Evolutionary conservation across 2,113 vertebrate genomes (phyloP), one percentile per base, ranked within the genome.

Genomic region (Pantherophis guttatus): DNA sequence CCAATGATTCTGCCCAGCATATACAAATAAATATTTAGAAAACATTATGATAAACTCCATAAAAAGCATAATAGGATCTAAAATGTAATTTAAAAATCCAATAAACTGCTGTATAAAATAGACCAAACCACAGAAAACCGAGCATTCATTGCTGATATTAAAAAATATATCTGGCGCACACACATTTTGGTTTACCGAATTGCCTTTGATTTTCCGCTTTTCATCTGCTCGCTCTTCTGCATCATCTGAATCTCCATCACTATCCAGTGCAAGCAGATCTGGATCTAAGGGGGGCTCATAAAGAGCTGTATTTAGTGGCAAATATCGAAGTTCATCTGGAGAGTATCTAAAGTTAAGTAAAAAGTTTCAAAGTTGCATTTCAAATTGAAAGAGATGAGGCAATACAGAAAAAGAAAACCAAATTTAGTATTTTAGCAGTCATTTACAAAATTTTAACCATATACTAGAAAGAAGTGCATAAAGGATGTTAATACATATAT

Each of bases 211-310:
- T 96, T 98, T 99, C 96, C 98, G 97, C n/a, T 97, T 98, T 48
- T 99, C 98, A 0, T 98, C 98, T 13, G 97, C 98, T 89, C 98
- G 98, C 2, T 99, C 99, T 90, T 99, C 99, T 0, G 97, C 98
- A 2, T 99, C 99, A 50, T 99, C 99, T 0, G 99, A 99, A 93
- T 99, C 99, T 0, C 99, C 99, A 81, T 99, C 99, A 3, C 99
- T 99, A 94, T 99, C 99, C 11, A 98, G 96, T 0, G 99, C 99
- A 8, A 98, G 99, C 55, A 99, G 98, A 88, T 99, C 99, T 0
- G 99, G 99, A 95, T 99, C 99, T 97, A 99, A 97, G 0, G 99
- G 99, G 21, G 99, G 99, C 95, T 99, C 99, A 8, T 98, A 99
- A 87, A 99, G 98, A 52, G 99, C 99, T 3, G 99, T 99, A 96